A percentile compares a stretch with the other conserved stretches of the same genome.
These are phyloP conservation scores for Esperia sulphurella DNA, from an alignment of 2,888 invertebrate genomes.

Conservation along the genomic window DNA sequence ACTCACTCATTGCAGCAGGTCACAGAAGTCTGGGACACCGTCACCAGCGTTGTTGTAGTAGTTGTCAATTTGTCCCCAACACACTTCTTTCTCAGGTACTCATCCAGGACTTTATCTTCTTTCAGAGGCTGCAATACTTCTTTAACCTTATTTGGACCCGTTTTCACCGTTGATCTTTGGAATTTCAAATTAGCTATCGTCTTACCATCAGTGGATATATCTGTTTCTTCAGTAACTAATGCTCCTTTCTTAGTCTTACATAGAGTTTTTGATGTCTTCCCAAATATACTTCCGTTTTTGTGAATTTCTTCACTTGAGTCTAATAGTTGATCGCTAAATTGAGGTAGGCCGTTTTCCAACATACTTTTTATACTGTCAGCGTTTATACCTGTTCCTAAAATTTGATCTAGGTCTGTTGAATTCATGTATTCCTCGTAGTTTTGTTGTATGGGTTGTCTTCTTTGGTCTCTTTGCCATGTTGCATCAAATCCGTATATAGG, in stretches of 20 bases:
- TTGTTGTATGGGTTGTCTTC: constrained; percentile 69
- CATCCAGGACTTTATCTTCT: constrained; percentile 55
- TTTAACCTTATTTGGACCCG: constrained; percentile 59
- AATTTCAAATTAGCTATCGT: constrained; percentile 62
- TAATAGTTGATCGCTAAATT: constrained; percentile 41
- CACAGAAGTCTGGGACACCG: constrained; percentile 66
- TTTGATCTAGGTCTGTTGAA: constrained; percentile 60
- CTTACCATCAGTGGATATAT: constrained; percentile 63
- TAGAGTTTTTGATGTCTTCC: constrained; percentile 61
- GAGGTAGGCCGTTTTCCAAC: constrained; percentile 68
- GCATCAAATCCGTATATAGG: constrained; percentile 62
- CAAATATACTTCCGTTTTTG: constrained; percentile 60
- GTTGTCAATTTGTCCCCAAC: constrained; percentile 63
- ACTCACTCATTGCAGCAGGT: constrained; percentile 77
- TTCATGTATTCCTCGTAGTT: constrained; percentile 61
- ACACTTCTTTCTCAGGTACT: constrained; percentile 59
- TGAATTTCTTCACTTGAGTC: constrained; percentile 61
- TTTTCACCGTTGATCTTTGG: constrained; percentile 62
- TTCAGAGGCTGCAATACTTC: constrained; percentile 58
- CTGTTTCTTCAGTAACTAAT: constrained; percentile 67
- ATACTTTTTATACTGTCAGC: constrained; percentile 63
- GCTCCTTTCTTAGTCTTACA: constrained; percentile 65
- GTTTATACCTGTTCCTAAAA: constrained; percentile 47
- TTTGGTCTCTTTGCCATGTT: constrained; percentile 73
- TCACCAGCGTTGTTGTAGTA: constrained; percentile 66